Percentiles rank a stretch among this genome's conserved stretches.
Conservation (phyloP, 2,888 invertebrate species). For the Oscheius sp. region DNA sequence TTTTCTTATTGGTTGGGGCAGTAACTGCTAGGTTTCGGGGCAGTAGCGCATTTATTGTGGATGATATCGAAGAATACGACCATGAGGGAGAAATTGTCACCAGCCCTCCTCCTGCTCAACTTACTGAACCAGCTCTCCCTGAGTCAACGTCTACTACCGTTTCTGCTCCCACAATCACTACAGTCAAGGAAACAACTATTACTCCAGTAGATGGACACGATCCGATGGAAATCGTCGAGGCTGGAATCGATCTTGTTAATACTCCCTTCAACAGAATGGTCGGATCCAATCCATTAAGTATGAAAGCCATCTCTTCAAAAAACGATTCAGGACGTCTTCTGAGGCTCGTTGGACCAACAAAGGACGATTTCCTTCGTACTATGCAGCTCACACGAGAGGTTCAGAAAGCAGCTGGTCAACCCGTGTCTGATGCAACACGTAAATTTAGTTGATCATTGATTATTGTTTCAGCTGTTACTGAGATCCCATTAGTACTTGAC, state of each 20-base stretch:
- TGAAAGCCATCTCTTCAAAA: neutral
- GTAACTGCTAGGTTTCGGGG: conserved; percentile 16
- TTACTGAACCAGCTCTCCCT: neutral
- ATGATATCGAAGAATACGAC: conserved; percentile 18
- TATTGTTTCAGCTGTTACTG: conserved; percentile 11
- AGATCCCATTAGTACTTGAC: conserved; percentile 23
- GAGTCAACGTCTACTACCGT: neutral
- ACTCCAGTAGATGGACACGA: conserved; percentile 3
- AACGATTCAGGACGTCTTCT: conserved; percentile 16
- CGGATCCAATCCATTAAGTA: conserved; percentile 28
- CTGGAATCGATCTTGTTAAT: conserved; percentile 24
- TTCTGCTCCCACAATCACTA: neutral
- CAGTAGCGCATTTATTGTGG: conserved; percentile 19
- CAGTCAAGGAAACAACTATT: neutral
- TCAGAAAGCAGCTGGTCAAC: conserved; percentile 13
- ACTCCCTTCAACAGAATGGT: conserved; percentile 26
- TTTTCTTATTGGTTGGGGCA: neutral
- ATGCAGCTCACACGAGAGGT: conserved; percentile 17
- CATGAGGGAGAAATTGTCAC: conserved; percentile 4
- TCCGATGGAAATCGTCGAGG: conserved; percentile 30
- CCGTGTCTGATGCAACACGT: neutral
- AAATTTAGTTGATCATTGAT: neutral
- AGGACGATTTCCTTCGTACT: conserved; percentile 19
- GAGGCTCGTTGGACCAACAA: conserved; percentile 23
- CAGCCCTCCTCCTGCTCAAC: neutral